phyloP scores from a whole-genome alignment of 2,113 vertebrate species.

The Diadophis punctatus region DNA sequence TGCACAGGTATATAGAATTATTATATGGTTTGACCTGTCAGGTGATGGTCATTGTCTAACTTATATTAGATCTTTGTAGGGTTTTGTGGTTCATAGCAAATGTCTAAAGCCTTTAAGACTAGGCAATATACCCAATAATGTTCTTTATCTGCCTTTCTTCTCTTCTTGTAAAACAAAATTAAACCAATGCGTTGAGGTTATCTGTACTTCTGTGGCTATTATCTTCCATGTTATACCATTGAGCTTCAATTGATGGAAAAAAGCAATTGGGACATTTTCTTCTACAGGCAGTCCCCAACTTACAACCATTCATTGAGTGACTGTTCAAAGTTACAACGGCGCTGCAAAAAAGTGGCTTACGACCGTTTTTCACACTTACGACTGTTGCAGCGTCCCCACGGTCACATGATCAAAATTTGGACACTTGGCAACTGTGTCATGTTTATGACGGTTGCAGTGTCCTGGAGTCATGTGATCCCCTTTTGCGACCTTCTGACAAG shows the following conservation, averaged over 20 bases:
- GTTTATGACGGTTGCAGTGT: too few relatives aligned
- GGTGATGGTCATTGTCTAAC: not conserved
- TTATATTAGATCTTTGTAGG: not conserved
- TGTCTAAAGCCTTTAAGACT: not conserved
- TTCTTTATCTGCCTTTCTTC: not conserved
- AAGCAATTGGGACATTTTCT: not conserved
- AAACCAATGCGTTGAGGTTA: not conserved
- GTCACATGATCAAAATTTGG: too few relatives aligned
- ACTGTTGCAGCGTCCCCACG: too few relatives aligned
- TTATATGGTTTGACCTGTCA: not conserved
- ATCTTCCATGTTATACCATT: not conserved
- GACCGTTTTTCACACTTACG: too few relatives aligned
- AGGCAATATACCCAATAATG: not conserved
- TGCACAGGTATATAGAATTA: not conserved
- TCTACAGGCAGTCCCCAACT: too few relatives aligned
- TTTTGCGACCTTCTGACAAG: too few relatives aligned
- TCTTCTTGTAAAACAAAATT: not conserved
- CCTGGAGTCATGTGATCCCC: too few relatives aligned
- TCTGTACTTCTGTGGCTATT: not conserved
- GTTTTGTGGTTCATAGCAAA: not conserved
- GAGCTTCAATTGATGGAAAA: not conserved
- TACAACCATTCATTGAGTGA: too few relatives aligned
- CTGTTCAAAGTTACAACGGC: too few relatives aligned
- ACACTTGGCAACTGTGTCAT: too few relatives aligned
- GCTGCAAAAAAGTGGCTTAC: too few relatives aligned